phyloP scores from a whole-genome alignment of 1,140 invertebrate genomes.

The Scylla paramamosain region DNA sequence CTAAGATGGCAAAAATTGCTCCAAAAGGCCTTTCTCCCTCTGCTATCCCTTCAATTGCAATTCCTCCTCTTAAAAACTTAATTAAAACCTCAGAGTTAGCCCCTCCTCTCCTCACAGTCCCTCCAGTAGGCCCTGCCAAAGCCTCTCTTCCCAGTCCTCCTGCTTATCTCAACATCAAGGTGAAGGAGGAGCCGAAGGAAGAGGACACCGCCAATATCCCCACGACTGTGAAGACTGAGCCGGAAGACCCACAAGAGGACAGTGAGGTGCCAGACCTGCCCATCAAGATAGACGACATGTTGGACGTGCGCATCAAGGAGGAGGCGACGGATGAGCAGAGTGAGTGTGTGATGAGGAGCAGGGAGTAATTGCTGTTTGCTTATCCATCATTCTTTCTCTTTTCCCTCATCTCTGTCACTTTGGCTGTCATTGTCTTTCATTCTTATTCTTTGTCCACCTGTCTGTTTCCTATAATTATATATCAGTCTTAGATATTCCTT shows the following conservation, averaged over 20 bases:
- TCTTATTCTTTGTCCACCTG: too few species aligned
- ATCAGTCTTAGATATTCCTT: too few species aligned
- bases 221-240: background rate
- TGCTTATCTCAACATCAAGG: slow-evolving; percentile 47
- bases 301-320: slow-evolving; percentile 53
- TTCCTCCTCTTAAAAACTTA: background rate
- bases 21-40: background rate
- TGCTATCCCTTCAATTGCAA: background rate
- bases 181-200: slow-evolving; percentile 41
- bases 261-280: background rate
- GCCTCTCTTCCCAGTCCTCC: slow-evolving; percentile 18
- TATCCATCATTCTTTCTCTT: too few species aligned
- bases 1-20: slow-evolving; percentile 43
- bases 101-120: background rate
- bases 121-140: background rate
- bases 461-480: too few species aligned
- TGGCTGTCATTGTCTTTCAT: too few species aligned
- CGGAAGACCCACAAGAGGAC: background rate
- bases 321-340: slow-evolving; percentile 54
- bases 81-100: background rate
- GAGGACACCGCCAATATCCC: background rate
- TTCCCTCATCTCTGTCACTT: too few species aligned
- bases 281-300: background rate
- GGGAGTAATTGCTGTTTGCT: background rate
- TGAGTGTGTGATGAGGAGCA: background rate